Evolutionary conservation across 2,797 vertebrate genomes (phyloP).

Genomic region (Gymnopithys bicolor): DNA sequence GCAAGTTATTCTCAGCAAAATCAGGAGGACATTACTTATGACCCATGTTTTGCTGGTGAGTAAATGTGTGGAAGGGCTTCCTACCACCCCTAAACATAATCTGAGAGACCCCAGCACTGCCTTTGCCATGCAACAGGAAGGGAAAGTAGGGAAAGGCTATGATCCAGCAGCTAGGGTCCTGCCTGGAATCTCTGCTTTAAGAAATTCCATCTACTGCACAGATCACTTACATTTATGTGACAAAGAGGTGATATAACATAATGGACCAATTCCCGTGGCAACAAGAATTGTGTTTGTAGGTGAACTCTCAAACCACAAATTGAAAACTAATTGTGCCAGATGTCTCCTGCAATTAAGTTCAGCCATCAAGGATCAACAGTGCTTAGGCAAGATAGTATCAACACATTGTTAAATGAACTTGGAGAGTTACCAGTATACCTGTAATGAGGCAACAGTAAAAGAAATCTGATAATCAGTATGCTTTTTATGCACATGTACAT

Average conservation of each 20-base stretch:
- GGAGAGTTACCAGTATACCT: not conserved
- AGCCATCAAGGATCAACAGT: not conserved
- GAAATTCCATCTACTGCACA: not conserved
- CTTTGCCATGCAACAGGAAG: not conserved
- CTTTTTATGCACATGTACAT: not conserved
- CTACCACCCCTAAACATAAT: not conserved
- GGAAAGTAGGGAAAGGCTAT: not conserved
- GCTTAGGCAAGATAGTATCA: not conserved
- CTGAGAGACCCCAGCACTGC: not conserved
- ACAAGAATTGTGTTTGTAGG: not conserved
- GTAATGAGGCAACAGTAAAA: not conserved
- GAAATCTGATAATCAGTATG: not conserved
- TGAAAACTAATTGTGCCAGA: not conserved
- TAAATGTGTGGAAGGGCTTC: not conserved
- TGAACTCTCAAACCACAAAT: slow-evolving; percentile 1
- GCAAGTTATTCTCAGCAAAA: not conserved
- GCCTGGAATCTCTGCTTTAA: not conserved
- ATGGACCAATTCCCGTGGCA: not conserved
- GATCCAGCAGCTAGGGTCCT: not conserved
- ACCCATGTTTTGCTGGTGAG: not conserved
- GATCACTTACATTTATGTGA: not conserved
- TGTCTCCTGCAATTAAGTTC: not conserved
- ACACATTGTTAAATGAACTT: not conserved
- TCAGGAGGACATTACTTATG: not conserved
- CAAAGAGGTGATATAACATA: not conserved